These are phyloP conservation scores for Rhizomys pruinosus DNA, from an alignment of 2,113 vertebrate species.

Conservation along the genomic window DNA sequence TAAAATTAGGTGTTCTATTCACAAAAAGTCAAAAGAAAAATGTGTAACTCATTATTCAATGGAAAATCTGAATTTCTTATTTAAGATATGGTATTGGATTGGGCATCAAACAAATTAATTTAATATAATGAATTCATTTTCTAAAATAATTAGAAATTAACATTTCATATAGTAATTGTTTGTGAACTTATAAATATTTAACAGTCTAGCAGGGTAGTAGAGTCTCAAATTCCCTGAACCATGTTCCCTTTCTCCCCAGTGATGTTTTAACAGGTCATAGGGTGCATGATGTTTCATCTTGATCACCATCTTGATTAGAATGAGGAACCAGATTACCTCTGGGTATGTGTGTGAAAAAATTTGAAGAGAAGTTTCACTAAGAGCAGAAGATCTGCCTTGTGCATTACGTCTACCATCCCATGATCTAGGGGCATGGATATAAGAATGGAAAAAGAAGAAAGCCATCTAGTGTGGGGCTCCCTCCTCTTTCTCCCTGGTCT, in stretches of 20 bases:
- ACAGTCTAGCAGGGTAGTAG: no score
- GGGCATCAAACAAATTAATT: neutral
- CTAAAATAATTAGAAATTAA: neutral
- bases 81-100: neutral
- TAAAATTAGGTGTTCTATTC: no score
- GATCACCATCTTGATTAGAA: neutral
- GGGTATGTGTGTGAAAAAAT: neutral
- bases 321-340: neutral
- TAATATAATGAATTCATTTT: neutral
- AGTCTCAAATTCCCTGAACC: neutral
- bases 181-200: neutral
- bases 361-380: neutral
- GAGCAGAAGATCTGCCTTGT: neutral
- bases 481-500: neutral
- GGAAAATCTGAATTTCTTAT: neutral
- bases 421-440: no score
- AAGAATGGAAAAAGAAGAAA: neutral
- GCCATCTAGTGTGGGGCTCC: fast-evolving
- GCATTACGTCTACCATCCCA: no score
- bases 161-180: neutral
- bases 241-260: neutral
- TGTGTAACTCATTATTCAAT: neutral
- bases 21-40: neutral
- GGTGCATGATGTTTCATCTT: no score
- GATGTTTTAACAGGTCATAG: neutral